A percentile compares a stretch with the other conserved stretches of the same genome.
Evolutionary conservation across 1,140 invertebrate species (phyloP).

Genomic region (Saccostrea glomerata): DNA sequence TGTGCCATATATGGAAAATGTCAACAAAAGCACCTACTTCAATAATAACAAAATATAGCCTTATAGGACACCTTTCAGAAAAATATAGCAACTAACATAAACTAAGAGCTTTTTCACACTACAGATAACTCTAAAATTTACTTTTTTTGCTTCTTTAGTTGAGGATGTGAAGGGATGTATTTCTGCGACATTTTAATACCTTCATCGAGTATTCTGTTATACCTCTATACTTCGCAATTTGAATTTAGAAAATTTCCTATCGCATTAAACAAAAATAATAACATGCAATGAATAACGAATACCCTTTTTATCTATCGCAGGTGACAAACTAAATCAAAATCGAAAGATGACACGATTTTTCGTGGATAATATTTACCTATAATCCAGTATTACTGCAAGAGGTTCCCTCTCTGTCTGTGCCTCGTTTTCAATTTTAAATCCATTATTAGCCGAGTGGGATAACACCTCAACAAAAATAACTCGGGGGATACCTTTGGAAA

Average conservation of each 20-base stretch:
- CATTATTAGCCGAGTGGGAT: slow-evolving; percentile 42
- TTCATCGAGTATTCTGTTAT: not conserved
- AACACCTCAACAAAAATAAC: slow-evolving; percentile 8
- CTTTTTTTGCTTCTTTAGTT: not conserved
- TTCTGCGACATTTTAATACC: not conserved
- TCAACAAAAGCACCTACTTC: slow-evolving; percentile 47
- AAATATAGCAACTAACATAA: slow-evolving; percentile 1
- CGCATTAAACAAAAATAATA: slow-evolving; percentile 34
- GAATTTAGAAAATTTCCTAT: not conserved
- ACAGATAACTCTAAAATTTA: not conserved
- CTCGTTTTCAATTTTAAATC: slow-evolving; percentile 42
- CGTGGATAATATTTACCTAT: slow-evolving; percentile 53
- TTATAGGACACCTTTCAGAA: not conserved
- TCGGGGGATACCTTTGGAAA: slow-evolving; percentile 27
- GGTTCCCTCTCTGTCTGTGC: slow-evolving; percentile 40
- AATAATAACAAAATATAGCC: slow-evolving; percentile 38
- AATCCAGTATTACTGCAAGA: slow-evolving; percentile 54
- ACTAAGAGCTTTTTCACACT: not conserved
- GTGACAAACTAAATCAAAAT: slow-evolving; percentile 8
- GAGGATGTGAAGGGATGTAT: slow-evolving; percentile 24
- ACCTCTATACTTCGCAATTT: not conserved
- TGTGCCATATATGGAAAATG: slow-evolving; percentile 56
- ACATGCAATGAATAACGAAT: not conserved
- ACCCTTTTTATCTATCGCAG: not conserved
- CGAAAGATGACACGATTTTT: slow-evolving; percentile 51